Evolutionary conservation across 2,113 vertebrate species (phyloP).

Genomic region (Takifugu bimaculatus): DNA sequence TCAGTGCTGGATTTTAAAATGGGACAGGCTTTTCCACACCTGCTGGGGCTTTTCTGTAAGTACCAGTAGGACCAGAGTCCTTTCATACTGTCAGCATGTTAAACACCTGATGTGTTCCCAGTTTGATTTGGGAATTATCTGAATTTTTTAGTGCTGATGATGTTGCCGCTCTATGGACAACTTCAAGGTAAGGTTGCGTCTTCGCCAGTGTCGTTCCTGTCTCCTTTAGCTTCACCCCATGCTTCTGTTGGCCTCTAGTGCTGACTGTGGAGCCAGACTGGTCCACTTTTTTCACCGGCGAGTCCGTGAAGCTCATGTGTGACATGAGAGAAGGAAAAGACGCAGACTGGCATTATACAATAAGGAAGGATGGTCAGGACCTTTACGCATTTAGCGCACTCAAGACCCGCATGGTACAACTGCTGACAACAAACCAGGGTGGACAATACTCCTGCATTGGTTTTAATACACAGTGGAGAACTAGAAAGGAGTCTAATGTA

Average conservation of each 20-base stretch:
- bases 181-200: constrained; percentile 3
- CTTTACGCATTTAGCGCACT: accelerated
- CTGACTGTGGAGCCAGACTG: constrained; percentile 8
- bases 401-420: accelerated
- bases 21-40: not conserved
- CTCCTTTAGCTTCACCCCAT: not conserved
- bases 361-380: accelerated
- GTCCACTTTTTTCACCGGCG: not conserved
- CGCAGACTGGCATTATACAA: not conserved
- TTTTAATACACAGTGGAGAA: accelerated
- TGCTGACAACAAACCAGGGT: accelerated
- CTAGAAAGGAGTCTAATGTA: not conserved
- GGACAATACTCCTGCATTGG: not conserved
- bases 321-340: not conserved
- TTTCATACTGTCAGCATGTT: not conserved
- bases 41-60: not conserved
- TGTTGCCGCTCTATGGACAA: not conserved
- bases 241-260: not conserved
- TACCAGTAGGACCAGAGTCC: not conserved
- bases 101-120: not conserved
- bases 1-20: not conserved
- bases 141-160: not conserved
- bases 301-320: constrained; percentile 7
- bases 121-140: too few species aligned
- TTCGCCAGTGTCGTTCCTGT: not conserved